Evolutionary conservation across 2,888 invertebrate genomes (phyloP).

Genomic region (Lepidocyrtoides sp.): DNA sequence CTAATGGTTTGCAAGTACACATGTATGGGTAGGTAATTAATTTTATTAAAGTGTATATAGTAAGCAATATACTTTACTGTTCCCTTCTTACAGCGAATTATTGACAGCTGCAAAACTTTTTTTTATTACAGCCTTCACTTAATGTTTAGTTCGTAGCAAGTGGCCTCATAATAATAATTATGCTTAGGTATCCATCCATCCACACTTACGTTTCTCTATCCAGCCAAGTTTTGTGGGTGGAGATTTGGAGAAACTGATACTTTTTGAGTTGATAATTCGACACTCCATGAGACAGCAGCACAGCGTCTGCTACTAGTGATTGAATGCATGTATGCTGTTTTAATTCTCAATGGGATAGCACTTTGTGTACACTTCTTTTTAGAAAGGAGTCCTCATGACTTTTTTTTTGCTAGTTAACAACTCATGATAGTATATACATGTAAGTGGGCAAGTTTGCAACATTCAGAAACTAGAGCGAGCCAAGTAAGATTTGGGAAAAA

Average conservation of each 20-base stretch:
- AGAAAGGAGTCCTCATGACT: conserved; percentile 22
- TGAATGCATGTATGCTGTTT: conserved; percentile 13
- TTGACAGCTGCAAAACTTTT: conserved; percentile 70
- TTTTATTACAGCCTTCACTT: conserved; percentile 45
- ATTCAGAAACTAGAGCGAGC: too few relatives aligned
- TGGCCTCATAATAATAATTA: conserved; percentile 51
- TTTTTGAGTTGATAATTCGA: not conserved
- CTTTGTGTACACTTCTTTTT: conserved; percentile 37
- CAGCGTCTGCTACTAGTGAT: not conserved
- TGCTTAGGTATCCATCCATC: not conserved
- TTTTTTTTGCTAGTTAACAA: not conserved
- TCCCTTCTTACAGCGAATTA: conserved; percentile 11
- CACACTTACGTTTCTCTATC: not conserved
- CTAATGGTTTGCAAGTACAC: not conserved
- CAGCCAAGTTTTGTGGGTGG: not conserved
- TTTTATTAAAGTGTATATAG: not conserved
- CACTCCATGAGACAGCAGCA: not conserved
- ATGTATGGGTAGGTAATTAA: not conserved
- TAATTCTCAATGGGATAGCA: conserved; percentile 71
- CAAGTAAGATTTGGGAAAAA: too few relatives aligned
- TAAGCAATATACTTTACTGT: not conserved
- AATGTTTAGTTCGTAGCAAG: not conserved
- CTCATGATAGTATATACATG: too few relatives aligned
- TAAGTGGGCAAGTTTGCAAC: not conserved
- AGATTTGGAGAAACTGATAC: not conserved